Conservation (phyloP, 2,797 vertebrate genomes). For the Platalea minor region DNA sequence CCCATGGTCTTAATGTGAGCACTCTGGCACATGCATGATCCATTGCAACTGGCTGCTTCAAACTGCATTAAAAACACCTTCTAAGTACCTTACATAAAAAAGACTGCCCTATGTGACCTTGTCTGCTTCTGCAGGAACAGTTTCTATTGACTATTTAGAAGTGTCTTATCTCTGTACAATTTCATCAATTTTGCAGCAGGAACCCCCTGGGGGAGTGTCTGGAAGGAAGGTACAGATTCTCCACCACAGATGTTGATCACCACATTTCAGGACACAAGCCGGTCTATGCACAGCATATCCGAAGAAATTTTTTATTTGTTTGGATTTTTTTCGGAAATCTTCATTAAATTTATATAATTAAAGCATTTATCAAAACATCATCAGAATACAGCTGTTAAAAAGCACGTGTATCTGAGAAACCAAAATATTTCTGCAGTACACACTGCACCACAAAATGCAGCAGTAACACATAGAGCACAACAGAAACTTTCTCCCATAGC, state of each 20-base stretch:
- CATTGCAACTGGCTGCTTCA: background rate
- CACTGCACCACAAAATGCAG: background rate
- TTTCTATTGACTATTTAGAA: conserved; percentile 2
- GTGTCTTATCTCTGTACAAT: background rate
- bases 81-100: background rate
- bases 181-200: conserved; percentile 11
- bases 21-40: background rate
- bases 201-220: background rate
- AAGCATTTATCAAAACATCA: background rate
- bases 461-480: background rate
- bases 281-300: background rate
- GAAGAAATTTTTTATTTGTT: background rate
- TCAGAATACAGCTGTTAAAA: background rate
- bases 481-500: background rate
- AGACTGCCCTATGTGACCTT: background rate
- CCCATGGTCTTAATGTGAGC: background rate
- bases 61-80: background rate
- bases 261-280: background rate
- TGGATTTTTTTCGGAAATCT: background rate
- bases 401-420: background rate
- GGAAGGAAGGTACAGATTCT: background rate
- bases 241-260: background rate
- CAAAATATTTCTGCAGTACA: background rate
- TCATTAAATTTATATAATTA: background rate
- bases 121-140: background rate